Conservation (phyloP, 2,113 vertebrate species). For the Stictonetta naevosa region DNA sequence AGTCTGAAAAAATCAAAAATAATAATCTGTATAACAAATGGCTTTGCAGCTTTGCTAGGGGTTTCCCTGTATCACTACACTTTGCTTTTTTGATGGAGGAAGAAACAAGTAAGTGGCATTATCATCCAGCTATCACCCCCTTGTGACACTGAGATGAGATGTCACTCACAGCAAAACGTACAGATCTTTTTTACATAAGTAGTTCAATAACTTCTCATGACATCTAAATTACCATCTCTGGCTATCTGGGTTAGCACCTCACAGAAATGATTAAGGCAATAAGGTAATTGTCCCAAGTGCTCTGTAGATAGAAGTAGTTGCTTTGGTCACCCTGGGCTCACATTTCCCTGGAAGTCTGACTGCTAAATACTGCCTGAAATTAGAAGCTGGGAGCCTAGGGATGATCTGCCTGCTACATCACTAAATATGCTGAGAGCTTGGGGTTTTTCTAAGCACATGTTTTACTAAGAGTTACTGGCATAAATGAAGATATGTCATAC, state of each 20-base stretch:
- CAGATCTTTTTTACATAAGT: constrained; percentile 8
- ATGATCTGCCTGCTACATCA: not conserved
- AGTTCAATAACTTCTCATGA: constrained; percentile 25
- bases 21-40: not conserved
- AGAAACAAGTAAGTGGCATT: not conserved
- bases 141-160: constrained; percentile 52
- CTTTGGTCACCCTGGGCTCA: not conserved
- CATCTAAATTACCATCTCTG: constrained; percentile 50
- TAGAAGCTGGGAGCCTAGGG: not conserved
- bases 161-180: constrained; percentile 44
- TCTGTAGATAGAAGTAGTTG: not conserved
- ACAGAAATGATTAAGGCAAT: constrained; percentile 11
- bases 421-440: not conserved
- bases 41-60: not conserved
- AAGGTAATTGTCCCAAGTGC: constrained; percentile 3
- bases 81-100: not conserved
- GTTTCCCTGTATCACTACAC: not conserved
- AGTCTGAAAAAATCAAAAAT: not conserved
- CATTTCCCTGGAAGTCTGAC: not conserved
- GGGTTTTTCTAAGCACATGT: not conserved
- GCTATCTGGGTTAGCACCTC: not conserved
- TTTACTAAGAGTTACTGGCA: not conserved
- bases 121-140: constrained; percentile 19
- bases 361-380: not conserved
- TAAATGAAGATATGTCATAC: not conserved